Percentiles rank a stretch among this genome's conserved stretches.
Conservation (phyloP, 37 sponge, comb jelly and placozoan species). For the Beroe forskalii region DNA sequence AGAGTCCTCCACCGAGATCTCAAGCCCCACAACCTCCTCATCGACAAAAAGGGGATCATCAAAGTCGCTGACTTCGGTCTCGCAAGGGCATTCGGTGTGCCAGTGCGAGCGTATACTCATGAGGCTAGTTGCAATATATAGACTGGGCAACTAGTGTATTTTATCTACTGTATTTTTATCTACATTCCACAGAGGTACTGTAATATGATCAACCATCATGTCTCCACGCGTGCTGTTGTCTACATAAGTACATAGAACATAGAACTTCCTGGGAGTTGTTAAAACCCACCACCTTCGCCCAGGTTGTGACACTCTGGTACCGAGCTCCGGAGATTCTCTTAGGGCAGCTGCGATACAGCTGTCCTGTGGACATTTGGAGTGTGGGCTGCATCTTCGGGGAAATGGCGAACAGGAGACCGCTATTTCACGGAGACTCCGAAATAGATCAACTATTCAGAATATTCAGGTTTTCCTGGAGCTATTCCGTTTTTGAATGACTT, state of each 20-base stretch:
- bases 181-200: too few species aligned
- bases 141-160: too few species aligned
- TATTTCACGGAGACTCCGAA: conserved; percentile 99
- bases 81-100: conserved; percentile 95
- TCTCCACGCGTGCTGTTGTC: too few species aligned
- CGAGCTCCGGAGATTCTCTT: conserved; percentile 96
- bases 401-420: conserved; percentile 84
- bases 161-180: too few species aligned
- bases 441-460: conserved; percentile 98
- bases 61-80: conserved; percentile 99
- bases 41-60: conserved; percentile 87
- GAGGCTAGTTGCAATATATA: too few species aligned
- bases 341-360: conserved; percentile 89
- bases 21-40: conserved; percentile 97
- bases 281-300: background rate
- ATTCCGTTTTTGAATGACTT: too few species aligned
- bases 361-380: conserved; percentile 98
- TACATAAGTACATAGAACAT: background rate
- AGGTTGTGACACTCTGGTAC: conserved; percentile 99
- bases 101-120: conserved; percentile 99
- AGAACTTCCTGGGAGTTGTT: background rate
- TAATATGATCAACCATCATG: too few species aligned
- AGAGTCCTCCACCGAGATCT: conserved; percentile 93
- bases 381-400: conserved; percentile 95
- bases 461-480: conserved; percentile 80